A percentile compares a stretch with the other conserved stretches of the same genome.
These are phyloP conservation scores for Sciaenops ocellatus DNA, from an alignment of 2,797 vertebrate species.

Conservation along the genomic window DNA sequence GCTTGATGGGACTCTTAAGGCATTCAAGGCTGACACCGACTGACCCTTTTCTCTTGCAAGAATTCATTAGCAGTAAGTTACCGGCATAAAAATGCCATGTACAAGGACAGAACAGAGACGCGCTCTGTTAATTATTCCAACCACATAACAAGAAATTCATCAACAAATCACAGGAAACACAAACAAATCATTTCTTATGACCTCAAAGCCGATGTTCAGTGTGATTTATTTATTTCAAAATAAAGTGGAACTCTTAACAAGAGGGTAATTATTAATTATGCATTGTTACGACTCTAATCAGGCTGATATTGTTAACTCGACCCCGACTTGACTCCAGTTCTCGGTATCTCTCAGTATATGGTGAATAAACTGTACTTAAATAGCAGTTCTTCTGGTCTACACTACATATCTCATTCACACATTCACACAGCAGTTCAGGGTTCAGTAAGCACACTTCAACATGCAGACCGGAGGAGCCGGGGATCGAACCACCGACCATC, in stretches of 20 bases:
- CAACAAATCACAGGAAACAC: background rate
- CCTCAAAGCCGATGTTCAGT: background rate
- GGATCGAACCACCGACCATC: too few relatives aligned
- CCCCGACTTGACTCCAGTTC: background rate
- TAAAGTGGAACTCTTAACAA: background rate
- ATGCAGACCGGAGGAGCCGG: too few relatives aligned
- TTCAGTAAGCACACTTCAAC: too few relatives aligned
- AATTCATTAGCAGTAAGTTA: constrained; percentile 22
- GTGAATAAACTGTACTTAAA: too few relatives aligned
- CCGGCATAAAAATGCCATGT: constrained; percentile 12
- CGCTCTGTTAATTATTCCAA: background rate
- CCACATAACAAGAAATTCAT: background rate
- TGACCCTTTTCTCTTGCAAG: background rate
- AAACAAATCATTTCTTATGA: background rate
- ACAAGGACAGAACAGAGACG: constrained; percentile 11
- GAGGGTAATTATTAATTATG: background rate
- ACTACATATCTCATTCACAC: too few relatives aligned
- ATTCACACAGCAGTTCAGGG: too few relatives aligned
- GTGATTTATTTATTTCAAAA: background rate
- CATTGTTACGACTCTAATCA: background rate
- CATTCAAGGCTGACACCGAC: background rate
- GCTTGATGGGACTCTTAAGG: background rate
- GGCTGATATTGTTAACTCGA: background rate
- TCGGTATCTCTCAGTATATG: background rate
- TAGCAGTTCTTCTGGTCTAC: too few relatives aligned